Evolutionary conservation across 2,797 vertebrate species (phyloP).

Genomic region (Lagodon rhomboides): DNA sequence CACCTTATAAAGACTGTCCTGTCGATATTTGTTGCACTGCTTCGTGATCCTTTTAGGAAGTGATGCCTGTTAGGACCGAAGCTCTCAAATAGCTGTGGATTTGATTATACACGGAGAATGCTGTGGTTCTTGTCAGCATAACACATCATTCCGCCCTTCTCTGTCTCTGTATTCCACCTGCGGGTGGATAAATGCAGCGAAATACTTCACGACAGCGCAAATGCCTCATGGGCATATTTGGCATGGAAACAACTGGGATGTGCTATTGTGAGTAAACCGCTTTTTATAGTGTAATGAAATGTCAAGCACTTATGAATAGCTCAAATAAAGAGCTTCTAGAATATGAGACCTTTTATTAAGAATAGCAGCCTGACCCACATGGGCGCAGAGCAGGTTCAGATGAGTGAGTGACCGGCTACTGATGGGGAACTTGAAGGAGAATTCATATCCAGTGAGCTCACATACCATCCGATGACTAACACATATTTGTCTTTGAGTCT

Average conservation of each 20-base stretch:
- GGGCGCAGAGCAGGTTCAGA: constrained; percentile 64
- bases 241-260: constrained; percentile 68
- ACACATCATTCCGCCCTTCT: constrained; percentile 13
- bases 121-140: constrained; percentile 32
- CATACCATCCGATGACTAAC: constrained; percentile 6
- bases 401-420: constrained; percentile 24
- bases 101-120: constrained; percentile 37
- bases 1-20: constrained; percentile 16
- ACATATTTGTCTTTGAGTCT: constrained; percentile 20
- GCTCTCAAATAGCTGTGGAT: constrained; percentile 45
- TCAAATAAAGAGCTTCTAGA: constrained; percentile 76
- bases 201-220: constrained; percentile 34
- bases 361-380: constrained; percentile 76
- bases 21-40: constrained; percentile 14
- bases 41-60: background rate
- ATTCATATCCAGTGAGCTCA: constrained; percentile 38
- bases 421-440: constrained; percentile 38
- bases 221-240: constrained; percentile 60
- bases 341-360: constrained; percentile 79
- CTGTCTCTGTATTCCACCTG: constrained; percentile 12
- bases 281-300: constrained; percentile 75
- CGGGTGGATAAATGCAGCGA: constrained; percentile 29
- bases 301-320: constrained; percentile 62
- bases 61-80: constrained; percentile 29
- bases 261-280: constrained; percentile 73